Conservation (phyloP, 2,888 invertebrate species). For the Agrilus biguttatus region DNA sequence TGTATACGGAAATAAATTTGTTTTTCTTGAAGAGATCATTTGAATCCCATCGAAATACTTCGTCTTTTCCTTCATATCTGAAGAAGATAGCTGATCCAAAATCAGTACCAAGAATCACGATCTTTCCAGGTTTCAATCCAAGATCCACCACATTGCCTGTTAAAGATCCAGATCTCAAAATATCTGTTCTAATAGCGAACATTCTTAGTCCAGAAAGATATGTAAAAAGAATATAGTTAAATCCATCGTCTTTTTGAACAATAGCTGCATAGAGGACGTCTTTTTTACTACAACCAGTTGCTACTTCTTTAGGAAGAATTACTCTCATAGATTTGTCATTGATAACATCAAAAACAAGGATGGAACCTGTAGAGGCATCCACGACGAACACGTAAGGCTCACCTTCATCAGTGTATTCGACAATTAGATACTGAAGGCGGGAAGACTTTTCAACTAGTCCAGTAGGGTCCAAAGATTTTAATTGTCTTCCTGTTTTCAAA, state of each 20-base stretch:
- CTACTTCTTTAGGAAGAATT: constrained; percentile 41
- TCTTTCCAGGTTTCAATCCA: constrained; percentile 40
- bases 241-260: constrained; percentile 40
- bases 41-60: constrained; percentile 45
- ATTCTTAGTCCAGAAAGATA: constrained; percentile 48
- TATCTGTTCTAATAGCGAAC: constrained; percentile 48
- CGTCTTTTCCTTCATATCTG: constrained; percentile 42
- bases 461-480: constrained; percentile 46
- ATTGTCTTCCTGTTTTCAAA: constrained; percentile 42
- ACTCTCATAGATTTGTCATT: constrained; percentile 48
- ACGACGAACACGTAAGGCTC: constrained; percentile 48
- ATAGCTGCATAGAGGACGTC: constrained; percentile 54
- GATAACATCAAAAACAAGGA: constrained; percentile 52
- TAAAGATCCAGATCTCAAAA: constrained; percentile 42
- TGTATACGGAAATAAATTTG: constrained; percentile 40
- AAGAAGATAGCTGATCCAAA: constrained; percentile 42
- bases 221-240: constrained; percentile 44
- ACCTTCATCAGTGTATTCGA: constrained; percentile 48
- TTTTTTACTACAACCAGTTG: constrained; percentile 35
- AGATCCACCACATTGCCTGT: constrained; percentile 36
- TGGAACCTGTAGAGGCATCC: constrained; percentile 53
- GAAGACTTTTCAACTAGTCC: constrained; percentile 42
- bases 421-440: constrained; percentile 51
- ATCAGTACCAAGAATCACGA: constrained; percentile 48
- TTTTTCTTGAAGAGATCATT: constrained; percentile 28